Evolutionary conservation across 2,888 invertebrate species (phyloP).

Genomic region (Rhagophthalmus giganteus): DNA sequence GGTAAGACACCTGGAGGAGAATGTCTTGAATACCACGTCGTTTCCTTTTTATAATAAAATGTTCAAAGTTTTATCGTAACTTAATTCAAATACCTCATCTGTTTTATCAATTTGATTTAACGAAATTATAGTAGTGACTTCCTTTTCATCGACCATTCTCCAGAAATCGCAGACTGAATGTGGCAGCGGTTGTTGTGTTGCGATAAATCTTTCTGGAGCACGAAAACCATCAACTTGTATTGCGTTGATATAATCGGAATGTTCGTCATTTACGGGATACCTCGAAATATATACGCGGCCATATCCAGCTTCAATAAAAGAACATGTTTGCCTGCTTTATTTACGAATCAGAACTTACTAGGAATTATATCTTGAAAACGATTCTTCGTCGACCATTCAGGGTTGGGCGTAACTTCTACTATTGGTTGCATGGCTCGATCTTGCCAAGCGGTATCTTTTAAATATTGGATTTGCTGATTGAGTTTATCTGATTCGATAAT

Average conservation of each 20-base stretch:
- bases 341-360: constrained; percentile 43
- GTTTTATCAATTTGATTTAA: constrained; percentile 44
- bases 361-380: constrained; percentile 51
- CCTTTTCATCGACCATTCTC: constrained; percentile 50
- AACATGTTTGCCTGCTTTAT: too few relatives aligned
- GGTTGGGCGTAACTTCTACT: constrained; percentile 13
- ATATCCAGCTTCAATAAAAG: constrained; percentile 13
- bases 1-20: too few relatives aligned
- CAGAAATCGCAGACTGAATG: constrained; percentile 51
- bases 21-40: too few relatives aligned
- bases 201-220: constrained; percentile 47
- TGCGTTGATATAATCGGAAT: constrained; percentile 56
- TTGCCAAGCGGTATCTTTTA: constrained; percentile 51
- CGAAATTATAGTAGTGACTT: constrained; percentile 45
- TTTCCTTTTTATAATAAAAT: too few relatives aligned
- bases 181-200: constrained; percentile 49
- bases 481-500: constrained; percentile 42
- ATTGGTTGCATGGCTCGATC: constrained; percentile 49
- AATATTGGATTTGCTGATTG: constrained; percentile 45
- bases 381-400: constrained; percentile 46
- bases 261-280: constrained; percentile 47
- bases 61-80: too few relatives aligned
- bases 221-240: constrained; percentile 44
- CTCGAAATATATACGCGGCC: constrained; percentile 48
- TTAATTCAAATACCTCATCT: constrained; percentile 47